Evolutionary conservation across 2,113 vertebrate genomes (phyloP), one percentile per base, ranked within the genome.

Genomic region (Amphilophus citrinellus): DNA sequence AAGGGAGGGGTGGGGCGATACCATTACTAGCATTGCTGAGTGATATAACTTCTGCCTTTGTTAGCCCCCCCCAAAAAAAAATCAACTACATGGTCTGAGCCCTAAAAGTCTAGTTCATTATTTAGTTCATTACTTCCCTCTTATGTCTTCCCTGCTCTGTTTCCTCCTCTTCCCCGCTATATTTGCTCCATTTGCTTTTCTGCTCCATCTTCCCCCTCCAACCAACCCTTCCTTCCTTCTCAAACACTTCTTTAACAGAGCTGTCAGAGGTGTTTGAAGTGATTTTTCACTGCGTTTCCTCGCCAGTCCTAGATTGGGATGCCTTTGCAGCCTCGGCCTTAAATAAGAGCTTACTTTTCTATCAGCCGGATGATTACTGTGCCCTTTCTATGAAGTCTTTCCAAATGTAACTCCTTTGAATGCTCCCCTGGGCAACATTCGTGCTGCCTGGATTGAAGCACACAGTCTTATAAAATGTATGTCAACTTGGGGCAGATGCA

Each of bases 211-310:
- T 50, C 22, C 76, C 20, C 56, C 7, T 50, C 66, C 44, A 53
- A 30, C 24, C 44, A 71, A 11, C 18, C 57, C 79, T 13, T 82
- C 76, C 24, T 37, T 71, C 37, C 68, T 57, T 20, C 50, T 80
- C 37, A 39, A 39, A 39, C 37, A 39, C 37, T 58, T 20, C 37
- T 58, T 79, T 24, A 86, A 53, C 76, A 35, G 73, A 88, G 66
- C 80, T 87, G 73, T 90, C 89, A 88, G 68, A 85, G 66, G 78
- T 68, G 20, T 86, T 90, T 89, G 58, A 93, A 84, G 83, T 84
- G 44, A 44, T 79, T 83, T 79, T 50, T 84, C 68, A 56, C 68
- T 35, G 47, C 47, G 2, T 73, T 37, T 66, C 68, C 61, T 81
- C 61, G 66, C 5, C 42, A 53, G 32, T 15, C 17, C 47, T 57